A percentile compares a stretch with the other conserved stretches of the same genome.
phyloP scores from a whole-genome alignment of 2,888 invertebrate species.

The Pristionchus mayeri region DNA sequence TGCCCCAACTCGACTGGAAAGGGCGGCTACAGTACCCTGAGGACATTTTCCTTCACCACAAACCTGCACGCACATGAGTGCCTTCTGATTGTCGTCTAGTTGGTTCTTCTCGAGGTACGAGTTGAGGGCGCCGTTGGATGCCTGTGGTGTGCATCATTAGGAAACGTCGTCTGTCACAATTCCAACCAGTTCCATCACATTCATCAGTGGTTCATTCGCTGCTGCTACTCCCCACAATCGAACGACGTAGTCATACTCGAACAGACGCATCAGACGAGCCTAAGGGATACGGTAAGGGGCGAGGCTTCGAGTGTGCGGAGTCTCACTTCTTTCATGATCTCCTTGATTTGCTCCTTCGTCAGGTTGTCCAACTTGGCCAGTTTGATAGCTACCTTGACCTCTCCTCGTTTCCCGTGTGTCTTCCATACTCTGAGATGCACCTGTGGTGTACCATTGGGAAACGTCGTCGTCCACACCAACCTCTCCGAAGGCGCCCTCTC shows the following conservation, averaged over 20 bases:
- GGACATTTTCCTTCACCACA: neutral
- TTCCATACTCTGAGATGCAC: conserved; percentile 52
- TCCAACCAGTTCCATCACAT: conserved; percentile 63
- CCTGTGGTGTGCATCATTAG: conserved; percentile 23
- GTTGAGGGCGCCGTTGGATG: conserved; percentile 59
- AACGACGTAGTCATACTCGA: conserved; percentile 54
- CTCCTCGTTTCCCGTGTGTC: conserved; percentile 23
- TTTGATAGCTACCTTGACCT: conserved; percentile 57
- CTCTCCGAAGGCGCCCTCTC: conserved; percentile 71
- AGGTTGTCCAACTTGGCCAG: conserved; percentile 61
- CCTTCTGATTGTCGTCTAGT: conserved; percentile 53
- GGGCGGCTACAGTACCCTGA: neutral
- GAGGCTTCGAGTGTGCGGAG: neutral
- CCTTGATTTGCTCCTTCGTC: conserved; percentile 68
- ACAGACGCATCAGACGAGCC: conserved; percentile 55
- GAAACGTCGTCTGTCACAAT: neutral
- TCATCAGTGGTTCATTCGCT: conserved; percentile 59
- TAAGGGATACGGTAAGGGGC: neutral
- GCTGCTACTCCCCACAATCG: conserved; percentile 62
- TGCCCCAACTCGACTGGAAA: conserved; percentile 50
- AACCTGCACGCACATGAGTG: conserved; percentile 60
- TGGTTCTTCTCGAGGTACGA: conserved; percentile 62
- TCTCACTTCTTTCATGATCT: conserved; percentile 57
- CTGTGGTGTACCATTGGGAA: conserved; percentile 35
- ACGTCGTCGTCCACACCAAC: conserved; percentile 52